Conservation (phyloP, 1,140 invertebrate genomes). For the Drosophila tristis region DNA sequence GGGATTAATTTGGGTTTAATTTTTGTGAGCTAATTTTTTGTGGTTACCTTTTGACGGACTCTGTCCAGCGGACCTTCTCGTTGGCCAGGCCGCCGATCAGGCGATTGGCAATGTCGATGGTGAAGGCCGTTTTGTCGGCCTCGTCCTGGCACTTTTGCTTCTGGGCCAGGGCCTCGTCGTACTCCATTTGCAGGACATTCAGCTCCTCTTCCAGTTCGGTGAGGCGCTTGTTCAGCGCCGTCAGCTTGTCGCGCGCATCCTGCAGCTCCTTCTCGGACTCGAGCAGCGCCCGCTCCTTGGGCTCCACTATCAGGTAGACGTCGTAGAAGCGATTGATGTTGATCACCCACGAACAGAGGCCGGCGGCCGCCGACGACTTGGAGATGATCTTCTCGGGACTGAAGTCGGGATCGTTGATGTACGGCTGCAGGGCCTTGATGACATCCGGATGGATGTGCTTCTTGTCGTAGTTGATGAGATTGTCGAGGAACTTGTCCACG, state of each 20-base stretch:
- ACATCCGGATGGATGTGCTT: conserved; percentile 96
- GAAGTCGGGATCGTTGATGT: conserved; percentile 89
- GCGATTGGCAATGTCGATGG: conserved; percentile 96
- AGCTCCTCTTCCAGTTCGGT: conserved; percentile 93
- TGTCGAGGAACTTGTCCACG: conserved; percentile 92
- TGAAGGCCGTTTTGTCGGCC: conserved; percentile 92
- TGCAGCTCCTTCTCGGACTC: conserved; percentile 93
- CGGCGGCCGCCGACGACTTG: conserved; percentile 95
- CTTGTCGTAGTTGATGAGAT: conserved; percentile 95
- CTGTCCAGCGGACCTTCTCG: conserved; percentile 91
- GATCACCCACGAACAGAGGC: conserved; percentile 96
- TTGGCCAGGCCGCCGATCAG: conserved; percentile 96
- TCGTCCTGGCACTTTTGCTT: conserved; percentile 95
- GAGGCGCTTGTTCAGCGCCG: conserved; percentile 85
- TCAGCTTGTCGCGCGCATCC: conserved; percentile 91
- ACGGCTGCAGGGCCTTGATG: conserved; percentile 89
- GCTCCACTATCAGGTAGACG: conserved; percentile 96
- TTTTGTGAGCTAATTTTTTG: background rate
- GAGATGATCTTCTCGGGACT: conserved; percentile 92
- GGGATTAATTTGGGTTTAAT: background rate
- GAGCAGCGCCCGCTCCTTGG: conserved; percentile 91
- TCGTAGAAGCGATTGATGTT: conserved; percentile 97
- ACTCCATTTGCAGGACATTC: conserved; percentile 90
- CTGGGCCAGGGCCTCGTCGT: conserved; percentile 92
- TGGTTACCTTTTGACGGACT: conserved; percentile 80